Base-by-base conservation (phyloP, 2,888 invertebrate species). In the Hydrotaea diabolus region DNA sequence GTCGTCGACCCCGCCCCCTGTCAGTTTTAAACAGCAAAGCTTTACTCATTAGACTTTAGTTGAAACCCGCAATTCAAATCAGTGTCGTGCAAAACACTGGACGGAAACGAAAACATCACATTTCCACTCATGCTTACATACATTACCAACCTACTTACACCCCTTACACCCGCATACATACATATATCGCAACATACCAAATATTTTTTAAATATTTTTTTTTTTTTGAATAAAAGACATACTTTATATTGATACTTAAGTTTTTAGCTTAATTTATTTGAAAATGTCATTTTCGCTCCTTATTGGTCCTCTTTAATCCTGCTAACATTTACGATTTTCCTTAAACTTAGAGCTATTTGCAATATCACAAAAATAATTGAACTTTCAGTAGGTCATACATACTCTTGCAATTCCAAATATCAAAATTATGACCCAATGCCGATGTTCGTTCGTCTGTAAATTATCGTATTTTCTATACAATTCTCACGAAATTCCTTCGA, bases 121-220 rank as follows among this genome's bases (percentile, higher is more conserved):
- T 21, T 5, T 59, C 26, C 49, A 59, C 59, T 23, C 59, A 15
- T 26, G 26, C 26, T 15, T 49, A n/a, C 49, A 15, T n/a, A 49
- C 15, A 9, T 57, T n/a, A n/a, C n/a, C n/a, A n/a, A n/a, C n/a
- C n/a, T n/a, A n/a, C n/a, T n/a, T n/a, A n/a, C n/a, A n/a, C n/a
- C n/a, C n/a, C n/a, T n/a, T n/a, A n/a, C n/a, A n/a, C n/a, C n/a
- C n/a, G n/a, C n/a, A n/a, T n/a, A n/a, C n/a, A n/a, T n/a, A n/a
- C n/a, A n/a, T n/a, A 57, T 77, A 84, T 81, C 84, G 81, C 80
- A 75, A 53, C 36, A 80, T 84, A 84, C 84, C 84, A 84, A 84
- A 84, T 66, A 49, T 31, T 55, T n/a, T n/a, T 13, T 39, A 7
- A 31, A 46, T 66, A 23, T 57, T 57, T n/a, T n/a, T n/a, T n/a